Base-by-base conservation (phyloP, 2,888 invertebrate species). In the Tipula helvola region DNA sequence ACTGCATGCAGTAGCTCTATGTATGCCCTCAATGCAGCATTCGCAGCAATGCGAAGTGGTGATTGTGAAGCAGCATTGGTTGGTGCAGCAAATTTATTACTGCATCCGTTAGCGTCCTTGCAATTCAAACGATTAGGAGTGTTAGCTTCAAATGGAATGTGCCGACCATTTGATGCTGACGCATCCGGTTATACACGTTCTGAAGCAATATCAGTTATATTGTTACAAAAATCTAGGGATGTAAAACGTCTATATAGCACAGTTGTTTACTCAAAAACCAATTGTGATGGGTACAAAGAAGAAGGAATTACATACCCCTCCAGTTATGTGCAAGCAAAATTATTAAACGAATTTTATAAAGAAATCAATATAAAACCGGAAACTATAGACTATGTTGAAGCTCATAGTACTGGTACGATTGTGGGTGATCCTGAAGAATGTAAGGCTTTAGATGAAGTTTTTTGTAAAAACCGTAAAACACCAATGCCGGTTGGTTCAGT, bases 161-260 rank as follows among this genome's bases (percentile, higher is more conserved):
- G 98, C 91, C 97, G 97, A 90, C 95, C 96, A 71, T 99, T 99
- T 90, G 99, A 99, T 91, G 95, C 95, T 88, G 93, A 94, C 86
- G 96, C 95, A 28, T 93, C 95, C 89, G 97, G 97, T 0, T 97
- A 97, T 89, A 95, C 95, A 0, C 93, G 97, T n/a, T 95, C 96
- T 13, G 97, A 97, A 91, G 95, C 96, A 0, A 92, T 96, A 3
- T 94, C 93, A 4, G 94, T 94, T 28, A 1, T 28, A 28, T 28
- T 28, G 28, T 28, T 28, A 28, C 28, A 28, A 28, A 28, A 28
- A 28, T 93, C 93, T 41, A 93, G 93, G 42, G 92, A 94, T 88
- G 95, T 95, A 0, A 94, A 94, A 88, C 93, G 94, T 86, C 92
- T 93, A 0, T 96, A 96, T 90, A 95, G 95, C 3, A 94, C 94